These are phyloP conservation scores for Opisthograptis luteolata DNA, from an alignment of 2,888 invertebrate genomes.

Conservation along the genomic window DNA sequence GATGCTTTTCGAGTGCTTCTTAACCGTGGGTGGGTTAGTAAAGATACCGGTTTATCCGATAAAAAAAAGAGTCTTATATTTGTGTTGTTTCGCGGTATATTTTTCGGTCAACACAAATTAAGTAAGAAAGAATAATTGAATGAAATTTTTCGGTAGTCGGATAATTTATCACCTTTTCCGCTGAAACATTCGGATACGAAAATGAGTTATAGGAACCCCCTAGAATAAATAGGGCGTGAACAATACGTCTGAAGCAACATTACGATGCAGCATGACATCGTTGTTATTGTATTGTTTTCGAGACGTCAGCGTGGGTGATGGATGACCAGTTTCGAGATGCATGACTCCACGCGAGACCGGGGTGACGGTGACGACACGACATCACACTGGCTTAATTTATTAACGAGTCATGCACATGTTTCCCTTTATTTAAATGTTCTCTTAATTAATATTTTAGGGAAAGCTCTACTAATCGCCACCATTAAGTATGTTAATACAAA, in stretches of 20 bases:
- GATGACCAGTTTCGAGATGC: constrained; percentile 45
- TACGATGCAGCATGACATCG: constrained; percentile 38
- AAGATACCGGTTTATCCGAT: not conserved
- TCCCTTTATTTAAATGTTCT: too few relatives aligned
- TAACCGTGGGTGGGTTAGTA: constrained; percentile 1
- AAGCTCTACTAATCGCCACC: too few relatives aligned
- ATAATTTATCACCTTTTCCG: too few relatives aligned
- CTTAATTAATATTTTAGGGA: too few relatives aligned
- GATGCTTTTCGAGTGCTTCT: constrained; percentile 15
- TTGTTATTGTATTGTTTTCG: constrained; percentile 47
- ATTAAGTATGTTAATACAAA: too few relatives aligned
- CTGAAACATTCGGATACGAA: not conserved
- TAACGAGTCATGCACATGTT: too few relatives aligned
- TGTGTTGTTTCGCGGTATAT: not conserved
- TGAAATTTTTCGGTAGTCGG: too few relatives aligned
- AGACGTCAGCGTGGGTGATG: constrained; percentile 42
- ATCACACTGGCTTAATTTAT: too few relatives aligned
- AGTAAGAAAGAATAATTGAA: too few relatives aligned
- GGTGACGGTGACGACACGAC: not conserved
- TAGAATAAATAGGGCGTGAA: too few relatives aligned
- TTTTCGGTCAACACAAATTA: not conserved
- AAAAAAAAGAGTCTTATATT: not conserved
- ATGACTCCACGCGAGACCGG: constrained; percentile 36
- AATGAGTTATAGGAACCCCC: constrained; percentile 1
- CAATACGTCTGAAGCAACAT: constrained; percentile 12